Percentiles rank a stretch among this genome's conserved stretches.
Conservation (phyloP, 1,140 invertebrate genomes). For the Trissolcus basalis region DNA sequence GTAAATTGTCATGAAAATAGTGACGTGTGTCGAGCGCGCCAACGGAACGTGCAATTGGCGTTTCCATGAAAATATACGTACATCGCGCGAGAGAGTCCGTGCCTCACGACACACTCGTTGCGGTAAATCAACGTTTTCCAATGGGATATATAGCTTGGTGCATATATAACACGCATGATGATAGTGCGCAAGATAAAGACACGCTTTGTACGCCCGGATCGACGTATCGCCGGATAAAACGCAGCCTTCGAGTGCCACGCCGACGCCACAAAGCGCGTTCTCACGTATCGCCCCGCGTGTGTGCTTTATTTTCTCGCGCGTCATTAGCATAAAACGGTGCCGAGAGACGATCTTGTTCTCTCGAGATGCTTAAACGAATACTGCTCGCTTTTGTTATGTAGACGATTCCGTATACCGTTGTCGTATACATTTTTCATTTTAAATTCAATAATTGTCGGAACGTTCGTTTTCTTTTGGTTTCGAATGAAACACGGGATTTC, state of each 20-base stretch:
- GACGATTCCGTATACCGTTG: too few species aligned
- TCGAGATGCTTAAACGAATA: background rate
- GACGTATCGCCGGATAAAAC: slow-evolving; percentile 29
- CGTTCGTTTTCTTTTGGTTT: too few species aligned
- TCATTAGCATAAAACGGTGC: slow-evolving; percentile 50
- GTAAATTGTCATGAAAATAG: slow-evolving; percentile 48
- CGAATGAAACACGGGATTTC: too few species aligned
- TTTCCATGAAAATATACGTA: slow-evolving; percentile 20
- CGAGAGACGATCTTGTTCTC: slow-evolving; percentile 39
- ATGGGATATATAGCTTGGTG: slow-evolving; percentile 20
- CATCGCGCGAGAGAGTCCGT: slow-evolving; percentile 10
- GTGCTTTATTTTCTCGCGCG: slow-evolving; percentile 41
- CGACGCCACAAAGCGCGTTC: slow-evolving; percentile 28
- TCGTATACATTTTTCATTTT: too few species aligned
- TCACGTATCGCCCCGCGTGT: slow-evolving; percentile 34
- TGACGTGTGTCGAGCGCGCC: slow-evolving; percentile 26
- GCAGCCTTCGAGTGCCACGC: slow-evolving; percentile 24
- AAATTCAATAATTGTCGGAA: too few species aligned
- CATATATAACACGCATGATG: slow-evolving; percentile 20
- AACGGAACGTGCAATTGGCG: slow-evolving; percentile 13
- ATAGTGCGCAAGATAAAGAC: slow-evolving; percentile 32
- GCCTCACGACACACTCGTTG: slow-evolving; percentile 9
- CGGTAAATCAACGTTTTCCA: slow-evolving; percentile 38
- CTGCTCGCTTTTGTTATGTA: slow-evolving; percentile 15
- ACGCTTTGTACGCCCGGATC: slow-evolving; percentile 25